Base-by-base conservation (phyloP, 1,140 invertebrate species). In the Nylanderia fulva region DNA sequence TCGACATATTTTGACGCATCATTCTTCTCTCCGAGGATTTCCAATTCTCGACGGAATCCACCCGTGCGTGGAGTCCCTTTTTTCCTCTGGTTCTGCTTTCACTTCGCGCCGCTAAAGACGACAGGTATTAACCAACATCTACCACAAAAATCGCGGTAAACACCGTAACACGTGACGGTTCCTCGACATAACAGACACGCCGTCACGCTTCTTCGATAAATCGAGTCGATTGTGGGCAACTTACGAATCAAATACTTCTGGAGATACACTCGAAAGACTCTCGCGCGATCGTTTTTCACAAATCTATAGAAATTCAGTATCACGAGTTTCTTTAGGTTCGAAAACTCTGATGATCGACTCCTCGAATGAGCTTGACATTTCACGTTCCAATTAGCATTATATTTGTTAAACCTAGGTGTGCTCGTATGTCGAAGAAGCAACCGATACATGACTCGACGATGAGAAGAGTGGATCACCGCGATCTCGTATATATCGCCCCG, bases 1-100 rank as follows among this genome's bases (percentile, higher is more conserved):
- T 80, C 84, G 90, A 92, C 91, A 92, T 91, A 92, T 93, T 92
- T 92, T 91, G 91, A 92, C 86, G 91, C 89, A 86, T 90, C 79
- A 85, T 88, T 86, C 83, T 86, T 68, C 83, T 71, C 63, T 54
- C 18, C 24, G 18, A 75, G 60, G 68, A 79, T 90, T 90, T 84
- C 64, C n/a, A 80, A 75, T 86, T 54, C 69, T 71, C 71, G 24
- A 18, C 63, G 80, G 24, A 39, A 48, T 48, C 15, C 45, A 61
- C 52, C 68, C 18, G 33, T 42, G 13, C 24, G 85, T 36, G 52
- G 33, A 2, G 39, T n/a, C 48, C 58, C 39, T 84, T 86, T 84
- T 76, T 71, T 33, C 66, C 13, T 27, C 45, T n/a, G n/a, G 6
- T 33, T 52, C 24, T 24, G 24, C 18, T 29, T 68, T 66, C 33